Evolutionary conservation across 2,113 vertebrate species (phyloP).

Genomic region (Anseranas semipalmata): DNA sequence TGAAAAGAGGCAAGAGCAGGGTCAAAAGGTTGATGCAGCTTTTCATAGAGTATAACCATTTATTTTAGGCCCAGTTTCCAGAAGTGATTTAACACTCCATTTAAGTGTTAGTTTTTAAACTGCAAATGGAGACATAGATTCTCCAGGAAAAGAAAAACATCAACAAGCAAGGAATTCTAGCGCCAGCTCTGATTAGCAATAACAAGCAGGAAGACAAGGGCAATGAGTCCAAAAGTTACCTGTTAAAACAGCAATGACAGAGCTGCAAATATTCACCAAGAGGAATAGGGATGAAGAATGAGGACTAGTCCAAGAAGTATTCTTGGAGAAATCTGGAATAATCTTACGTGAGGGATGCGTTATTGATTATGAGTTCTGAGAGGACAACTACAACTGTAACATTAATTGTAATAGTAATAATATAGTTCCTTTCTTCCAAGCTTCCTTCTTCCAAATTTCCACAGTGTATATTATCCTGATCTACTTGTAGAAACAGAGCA

Average conservation of each 20-base stretch:
- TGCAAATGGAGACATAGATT: conserved; percentile 16
- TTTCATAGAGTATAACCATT: conserved; percentile 39
- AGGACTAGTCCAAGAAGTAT: not conserved
- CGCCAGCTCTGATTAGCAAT: not conserved
- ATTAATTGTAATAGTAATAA: not conserved
- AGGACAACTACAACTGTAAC: not conserved
- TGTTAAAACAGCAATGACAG: not conserved
- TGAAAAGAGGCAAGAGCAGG: conserved; percentile 30
- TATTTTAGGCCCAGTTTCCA: conserved; percentile 53
- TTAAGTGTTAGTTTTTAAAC: conserved; percentile 55
- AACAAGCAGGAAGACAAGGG: not conserved
- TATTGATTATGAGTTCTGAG: not conserved
- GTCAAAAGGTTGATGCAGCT: conserved; percentile 42
- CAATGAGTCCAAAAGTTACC: not conserved
- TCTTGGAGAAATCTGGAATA: not conserved
- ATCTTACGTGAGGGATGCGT: not conserved
- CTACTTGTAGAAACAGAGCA: not conserved
- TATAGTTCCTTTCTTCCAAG: not conserved
- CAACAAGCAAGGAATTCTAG: conserved; percentile 13
- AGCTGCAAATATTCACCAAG: not conserved
- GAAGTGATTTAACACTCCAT: conserved; percentile 58
- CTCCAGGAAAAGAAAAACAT: not conserved
- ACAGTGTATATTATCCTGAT: not conserved
- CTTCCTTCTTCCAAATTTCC: not conserved
- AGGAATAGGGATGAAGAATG: not conserved